Evolutionary conservation across 2,797 vertebrate species (phyloP).

Genomic region (Squalus acanthias): DNA sequence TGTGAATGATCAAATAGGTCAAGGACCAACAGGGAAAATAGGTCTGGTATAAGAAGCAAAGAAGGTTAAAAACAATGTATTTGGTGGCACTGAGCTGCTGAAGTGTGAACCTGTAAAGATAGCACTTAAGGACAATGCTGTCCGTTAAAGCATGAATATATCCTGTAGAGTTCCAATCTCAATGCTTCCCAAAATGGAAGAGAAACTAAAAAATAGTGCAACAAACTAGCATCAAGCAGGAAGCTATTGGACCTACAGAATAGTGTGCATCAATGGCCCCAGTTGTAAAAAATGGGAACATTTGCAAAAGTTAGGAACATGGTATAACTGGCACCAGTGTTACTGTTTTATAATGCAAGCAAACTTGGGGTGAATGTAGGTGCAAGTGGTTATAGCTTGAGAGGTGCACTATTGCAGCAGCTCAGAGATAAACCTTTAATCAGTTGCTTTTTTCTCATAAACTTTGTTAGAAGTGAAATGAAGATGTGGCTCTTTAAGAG

Average conservation of each 20-base stretch:
- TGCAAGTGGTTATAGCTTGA: background rate
- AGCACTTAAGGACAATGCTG: slow-evolving; percentile 15
- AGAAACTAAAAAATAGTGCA: slow-evolving; percentile 17
- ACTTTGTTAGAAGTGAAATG: background rate
- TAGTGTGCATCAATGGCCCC: slow-evolving; percentile 35
- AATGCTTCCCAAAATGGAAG: background rate
- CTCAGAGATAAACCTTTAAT: background rate
- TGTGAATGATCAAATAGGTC: slow-evolving; percentile 14
- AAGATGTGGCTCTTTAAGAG: background rate
- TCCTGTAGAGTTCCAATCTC: background rate
- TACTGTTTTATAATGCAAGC: background rate
- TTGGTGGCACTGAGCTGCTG: background rate
- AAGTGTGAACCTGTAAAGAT: slow-evolving; percentile 35
- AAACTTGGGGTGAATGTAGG: background rate
- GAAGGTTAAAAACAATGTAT: background rate
- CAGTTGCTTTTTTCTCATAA: background rate
- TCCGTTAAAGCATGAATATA: background rate
- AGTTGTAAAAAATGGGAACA: background rate
- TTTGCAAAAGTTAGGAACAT: background rate
- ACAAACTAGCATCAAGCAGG: background rate
- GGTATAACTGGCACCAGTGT: background rate
- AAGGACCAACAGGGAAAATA: background rate
- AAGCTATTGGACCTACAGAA: slow-evolving; percentile 6
- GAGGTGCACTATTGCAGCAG: background rate
- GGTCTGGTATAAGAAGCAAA: slow-evolving; percentile 17